Conservation (phyloP, 2,113 vertebrate species). For the Girardinichthys multiradiatus region DNA sequence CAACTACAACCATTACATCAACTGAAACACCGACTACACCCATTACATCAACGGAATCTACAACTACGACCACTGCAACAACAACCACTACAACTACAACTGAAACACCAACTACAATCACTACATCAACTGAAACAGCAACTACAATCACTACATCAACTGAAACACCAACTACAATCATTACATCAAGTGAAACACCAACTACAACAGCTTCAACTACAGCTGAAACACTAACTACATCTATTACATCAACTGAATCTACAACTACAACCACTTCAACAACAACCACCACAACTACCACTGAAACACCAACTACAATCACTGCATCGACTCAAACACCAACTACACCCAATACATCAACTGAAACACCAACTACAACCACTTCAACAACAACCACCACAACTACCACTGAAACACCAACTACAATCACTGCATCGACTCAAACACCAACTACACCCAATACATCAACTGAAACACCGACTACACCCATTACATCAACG, state of each 20-base stretch:
- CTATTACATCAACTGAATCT: too few relatives aligned
- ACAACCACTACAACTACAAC: not conserved
- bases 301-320: too few relatives aligned
- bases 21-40: not conserved
- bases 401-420: not conserved
- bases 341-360: too few relatives aligned
- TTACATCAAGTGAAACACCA: not conserved
- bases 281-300: not conserved
- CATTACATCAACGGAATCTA: not conserved
- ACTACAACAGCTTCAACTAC: too few relatives aligned
- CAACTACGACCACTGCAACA: not conserved
- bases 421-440: not conserved
- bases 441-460: not conserved
- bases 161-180: not conserved
- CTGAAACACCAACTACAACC: not conserved
- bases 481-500: constrained; percentile 5
- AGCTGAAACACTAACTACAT: too few relatives aligned
- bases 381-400: too few relatives aligned
- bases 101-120: not conserved
- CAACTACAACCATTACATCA: not conserved
- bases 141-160: not conserved
- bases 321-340: too few relatives aligned
- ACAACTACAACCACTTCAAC: too few relatives aligned
- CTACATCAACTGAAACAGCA: not conserved
- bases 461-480: not conserved